A percentile compares a stretch with the other conserved stretches of the same genome.
Conservation (phyloP, 2,113 vertebrate species). For the Petromus typicus region DNA sequence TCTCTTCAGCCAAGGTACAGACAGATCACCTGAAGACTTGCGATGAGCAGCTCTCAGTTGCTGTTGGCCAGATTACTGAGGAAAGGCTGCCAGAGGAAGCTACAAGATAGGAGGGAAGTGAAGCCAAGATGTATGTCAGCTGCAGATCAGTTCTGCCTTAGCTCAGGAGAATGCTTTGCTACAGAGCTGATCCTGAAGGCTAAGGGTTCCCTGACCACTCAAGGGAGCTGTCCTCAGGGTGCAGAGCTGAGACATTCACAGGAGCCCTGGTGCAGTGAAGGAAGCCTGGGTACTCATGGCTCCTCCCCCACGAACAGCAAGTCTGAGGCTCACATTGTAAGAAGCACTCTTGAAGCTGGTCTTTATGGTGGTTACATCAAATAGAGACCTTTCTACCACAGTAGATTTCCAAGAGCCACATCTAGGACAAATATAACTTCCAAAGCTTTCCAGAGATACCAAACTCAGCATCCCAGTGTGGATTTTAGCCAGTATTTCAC, state of each 20-base stretch:
- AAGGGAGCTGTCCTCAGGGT: accelerated
- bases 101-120: accelerated
- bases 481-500: background rate
- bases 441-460: background rate
- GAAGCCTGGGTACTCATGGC: too few species aligned
- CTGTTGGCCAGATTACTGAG: accelerated
- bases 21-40: background rate
- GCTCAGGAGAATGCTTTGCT: background rate
- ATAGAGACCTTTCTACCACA: background rate
- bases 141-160: background rate
- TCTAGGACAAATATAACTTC: background rate
- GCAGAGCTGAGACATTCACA: background rate
- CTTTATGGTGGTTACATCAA: background rate
- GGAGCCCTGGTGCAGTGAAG: accelerated
- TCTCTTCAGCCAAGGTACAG: background rate
- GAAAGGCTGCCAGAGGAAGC: background rate
- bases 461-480: background rate
- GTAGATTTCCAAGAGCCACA: background rate
- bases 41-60: accelerated
- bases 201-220: background rate
- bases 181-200: background rate
- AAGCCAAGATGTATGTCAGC: background rate
- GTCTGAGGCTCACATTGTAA: accelerated
- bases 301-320: background rate
- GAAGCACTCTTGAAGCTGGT: background rate